Evolutionary conservation across 2,888 invertebrate species (phyloP).

Genomic region (Pyrochroa serraticornis): DNA sequence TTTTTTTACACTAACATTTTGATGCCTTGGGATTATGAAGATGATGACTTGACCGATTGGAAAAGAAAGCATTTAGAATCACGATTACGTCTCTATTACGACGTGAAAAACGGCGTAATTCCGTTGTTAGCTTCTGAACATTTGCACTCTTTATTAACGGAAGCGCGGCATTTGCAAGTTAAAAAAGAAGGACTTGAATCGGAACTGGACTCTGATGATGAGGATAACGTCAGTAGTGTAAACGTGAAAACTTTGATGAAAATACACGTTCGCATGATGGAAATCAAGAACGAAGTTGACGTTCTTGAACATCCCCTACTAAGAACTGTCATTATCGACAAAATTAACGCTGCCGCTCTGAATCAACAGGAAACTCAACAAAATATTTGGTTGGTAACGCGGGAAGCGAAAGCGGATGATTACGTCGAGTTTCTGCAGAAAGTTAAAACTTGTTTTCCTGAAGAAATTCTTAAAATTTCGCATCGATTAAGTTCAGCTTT

Average conservation of each 20-base stretch:
- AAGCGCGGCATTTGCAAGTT: conserved; percentile 61
- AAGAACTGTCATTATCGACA: conserved; percentile 58
- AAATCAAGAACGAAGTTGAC: conserved; percentile 66
- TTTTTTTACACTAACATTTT: conserved; percentile 71
- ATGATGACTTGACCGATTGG: conserved; percentile 67
- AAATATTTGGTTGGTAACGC: conserved; percentile 58
- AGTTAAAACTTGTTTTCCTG: conserved; percentile 51
- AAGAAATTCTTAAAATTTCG: conserved; percentile 57
- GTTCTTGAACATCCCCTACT: conserved; percentile 66
- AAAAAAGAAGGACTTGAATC: conserved; percentile 58
- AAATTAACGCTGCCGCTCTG: conserved; percentile 35
- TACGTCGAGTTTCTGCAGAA: conserved; percentile 58
- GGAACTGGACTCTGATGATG: conserved; percentile 47
- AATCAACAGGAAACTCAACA: conserved; percentile 34
- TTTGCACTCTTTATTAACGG: conserved; percentile 61
- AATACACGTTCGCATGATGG: conserved; percentile 62
- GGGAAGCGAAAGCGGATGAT: conserved; percentile 57
- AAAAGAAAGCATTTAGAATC: conserved; percentile 61
- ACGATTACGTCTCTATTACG: conserved; percentile 64
- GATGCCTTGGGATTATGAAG: conserved; percentile 75
- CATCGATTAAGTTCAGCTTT: conserved; percentile 55
- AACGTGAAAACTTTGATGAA: conserved; percentile 61
- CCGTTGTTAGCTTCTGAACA: conserved; percentile 61
- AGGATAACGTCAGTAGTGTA: conserved; percentile 39
- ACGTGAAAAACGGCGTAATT: conserved; percentile 62